phyloP scores from a whole-genome alignment of 2,888 invertebrate species.

The Eutolmus rufibarbis region DNA sequence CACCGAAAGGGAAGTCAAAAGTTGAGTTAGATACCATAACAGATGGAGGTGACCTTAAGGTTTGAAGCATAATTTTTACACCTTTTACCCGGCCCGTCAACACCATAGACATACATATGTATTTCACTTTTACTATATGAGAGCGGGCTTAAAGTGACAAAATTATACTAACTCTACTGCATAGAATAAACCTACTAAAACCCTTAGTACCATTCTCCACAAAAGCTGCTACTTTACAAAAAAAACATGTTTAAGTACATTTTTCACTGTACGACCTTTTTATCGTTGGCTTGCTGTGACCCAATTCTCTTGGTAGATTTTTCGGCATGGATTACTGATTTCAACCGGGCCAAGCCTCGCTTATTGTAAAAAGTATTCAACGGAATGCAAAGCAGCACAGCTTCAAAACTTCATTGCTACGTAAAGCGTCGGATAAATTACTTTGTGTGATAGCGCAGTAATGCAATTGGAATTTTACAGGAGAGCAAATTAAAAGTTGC shows the following conservation, averaged over 20 bases:
- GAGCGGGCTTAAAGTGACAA: background rate
- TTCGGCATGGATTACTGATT: background rate
- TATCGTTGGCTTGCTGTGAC: background rate
- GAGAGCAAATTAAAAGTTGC: background rate
- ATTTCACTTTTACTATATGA: background rate
- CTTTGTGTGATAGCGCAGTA: background rate
- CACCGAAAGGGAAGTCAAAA: background rate
- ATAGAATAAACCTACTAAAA: background rate
- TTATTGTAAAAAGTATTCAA: background rate
- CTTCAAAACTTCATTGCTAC: background rate
- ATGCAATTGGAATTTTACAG: background rate
- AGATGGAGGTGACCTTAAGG: background rate
- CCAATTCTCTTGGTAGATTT: background rate
- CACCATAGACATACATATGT: background rate
- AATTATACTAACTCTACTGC: background rate
- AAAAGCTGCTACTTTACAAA: constrained; percentile 19
- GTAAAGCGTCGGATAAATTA: background rate
- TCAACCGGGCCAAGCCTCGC: background rate
- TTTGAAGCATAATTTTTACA: constrained; percentile 28
- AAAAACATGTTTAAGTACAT: constrained; percentile 18
- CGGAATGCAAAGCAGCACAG: background rate
- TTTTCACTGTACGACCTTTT: background rate
- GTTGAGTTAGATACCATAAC: constrained; percentile 1
- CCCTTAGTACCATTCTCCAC: background rate
- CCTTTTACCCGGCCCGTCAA: background rate